Base-by-base conservation (phyloP, 1,140 invertebrate genomes). In the Ceratina australensis region DNA sequence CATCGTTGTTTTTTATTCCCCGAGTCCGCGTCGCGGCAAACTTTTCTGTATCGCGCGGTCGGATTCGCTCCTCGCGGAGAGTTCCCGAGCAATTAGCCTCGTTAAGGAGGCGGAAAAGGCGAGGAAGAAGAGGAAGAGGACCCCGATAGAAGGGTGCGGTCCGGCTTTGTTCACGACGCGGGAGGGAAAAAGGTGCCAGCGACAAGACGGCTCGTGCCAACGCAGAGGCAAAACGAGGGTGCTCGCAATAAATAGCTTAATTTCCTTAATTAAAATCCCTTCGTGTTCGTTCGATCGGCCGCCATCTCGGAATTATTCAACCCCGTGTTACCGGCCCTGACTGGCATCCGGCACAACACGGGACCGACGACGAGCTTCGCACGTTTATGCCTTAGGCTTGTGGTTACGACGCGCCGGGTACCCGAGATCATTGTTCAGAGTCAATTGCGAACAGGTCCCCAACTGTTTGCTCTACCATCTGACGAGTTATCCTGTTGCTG, bases 231-330 rank as follows among this genome's bases (percentile, higher is more conserved):
- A 64, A 47, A 16, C 22, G 57, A 57, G 68, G 74, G 64, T 57
- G 67, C 50, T 69, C 73, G 72, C 80, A 85, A 89, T 88, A 88
- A 88, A 87, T 85, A 88, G 81, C 85, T 88, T 88, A 87, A 89
- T 89, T 89, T 87, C 76, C 83, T 88, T 87, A 87, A 89, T 89
- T 86, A 87, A 89, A 84, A 87, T 84, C 78, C 78, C 56, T 73
- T 56, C 65, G 13, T 26, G 8, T 20, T n/a, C 47, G 80, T 59
- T 18, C 28, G 63, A 42, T 71, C 16, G 33, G 13, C 8, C 67
- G 56, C 4, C 47, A 18, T 15, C 13, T 18, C 2, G 54, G 42
- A 59, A 66, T 74, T 47, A 57, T 57, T 57, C 52, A 24, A n/a
- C 22, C 42, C 12, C 28, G 24, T 33, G 20, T 56, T 56, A 24